These are phyloP conservation scores for Aldabrachelys gigantea DNA, from an alignment of 2,113 vertebrate genomes.

Conservation along the genomic window DNA sequence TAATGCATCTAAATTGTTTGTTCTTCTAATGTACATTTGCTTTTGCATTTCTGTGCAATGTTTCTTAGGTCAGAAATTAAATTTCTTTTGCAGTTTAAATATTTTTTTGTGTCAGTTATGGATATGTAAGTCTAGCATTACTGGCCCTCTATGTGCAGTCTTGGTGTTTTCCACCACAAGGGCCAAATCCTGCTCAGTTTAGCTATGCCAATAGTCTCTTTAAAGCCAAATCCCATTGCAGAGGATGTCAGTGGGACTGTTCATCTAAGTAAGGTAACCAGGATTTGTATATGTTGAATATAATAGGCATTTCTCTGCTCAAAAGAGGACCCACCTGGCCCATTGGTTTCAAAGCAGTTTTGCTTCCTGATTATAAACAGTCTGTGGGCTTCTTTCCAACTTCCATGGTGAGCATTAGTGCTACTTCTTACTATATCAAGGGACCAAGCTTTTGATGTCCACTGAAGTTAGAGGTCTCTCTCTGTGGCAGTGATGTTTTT, in stretches of 20 bases:
- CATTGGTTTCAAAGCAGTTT: neutral
- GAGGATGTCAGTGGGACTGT: neutral
- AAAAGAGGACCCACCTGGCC: neutral
- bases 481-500: neutral
- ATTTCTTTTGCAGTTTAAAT: neutral
- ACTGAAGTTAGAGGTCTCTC: neutral
- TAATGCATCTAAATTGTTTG: too few relatives aligned
- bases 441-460: neutral
- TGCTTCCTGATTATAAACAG: neutral
- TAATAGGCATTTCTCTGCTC: neutral
- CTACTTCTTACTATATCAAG: neutral
- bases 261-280: neutral
- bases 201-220: neutral
- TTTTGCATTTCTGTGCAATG: neutral
- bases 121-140: neutral
- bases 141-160: neutral
- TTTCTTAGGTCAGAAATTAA: neutral
- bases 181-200: neutral
- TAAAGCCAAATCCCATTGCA: neutral
- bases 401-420: neutral
- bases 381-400: neutral
- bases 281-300: neutral
- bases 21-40: neutral
- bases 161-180: neutral
- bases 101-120: neutral